These are phyloP conservation scores for Myopa testacea DNA, from an alignment of 2,888 invertebrate genomes.

Conservation along the genomic window DNA sequence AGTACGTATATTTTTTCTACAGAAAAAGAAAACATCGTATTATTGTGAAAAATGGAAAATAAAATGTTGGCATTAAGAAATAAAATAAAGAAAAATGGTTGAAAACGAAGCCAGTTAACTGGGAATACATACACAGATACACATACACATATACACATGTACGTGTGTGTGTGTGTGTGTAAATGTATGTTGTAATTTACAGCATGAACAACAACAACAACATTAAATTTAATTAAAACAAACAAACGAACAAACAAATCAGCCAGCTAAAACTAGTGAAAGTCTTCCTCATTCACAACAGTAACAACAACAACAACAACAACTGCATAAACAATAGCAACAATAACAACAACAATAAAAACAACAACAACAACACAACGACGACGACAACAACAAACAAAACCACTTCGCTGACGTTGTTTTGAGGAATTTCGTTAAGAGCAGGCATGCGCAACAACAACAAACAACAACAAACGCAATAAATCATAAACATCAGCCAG, in stretches of 20 bases:
- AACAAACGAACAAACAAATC: not conserved
- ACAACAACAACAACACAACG: not conserved
- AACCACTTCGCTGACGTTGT: not conserved
- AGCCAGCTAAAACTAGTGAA: not conserved
- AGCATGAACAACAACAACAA: no score
- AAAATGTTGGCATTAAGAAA: no score
- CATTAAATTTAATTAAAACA: not conserved
- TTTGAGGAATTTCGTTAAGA: not conserved
- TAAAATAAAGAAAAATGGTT: no score
- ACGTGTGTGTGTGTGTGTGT: no score
- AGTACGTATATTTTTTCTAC: not conserved
- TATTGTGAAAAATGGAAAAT: no score
- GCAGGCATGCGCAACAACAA: not conserved
- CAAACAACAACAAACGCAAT: not conserved
- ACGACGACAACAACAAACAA: not conserved
- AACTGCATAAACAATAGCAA: not conserved
- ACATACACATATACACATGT: no score
- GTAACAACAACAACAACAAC: not conserved
- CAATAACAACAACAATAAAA: not conserved
- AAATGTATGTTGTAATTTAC: not conserved
- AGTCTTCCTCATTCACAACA: constrained; percentile 2
- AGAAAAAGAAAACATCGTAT: not conserved
- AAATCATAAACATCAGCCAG: not conserved
- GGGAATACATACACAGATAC: no score
- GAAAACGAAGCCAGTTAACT: no score